These are phyloP conservation scores for Drosophila koepferae DNA, from an alignment of 2,888 invertebrate genomes.

Conservation along the genomic window DNA sequence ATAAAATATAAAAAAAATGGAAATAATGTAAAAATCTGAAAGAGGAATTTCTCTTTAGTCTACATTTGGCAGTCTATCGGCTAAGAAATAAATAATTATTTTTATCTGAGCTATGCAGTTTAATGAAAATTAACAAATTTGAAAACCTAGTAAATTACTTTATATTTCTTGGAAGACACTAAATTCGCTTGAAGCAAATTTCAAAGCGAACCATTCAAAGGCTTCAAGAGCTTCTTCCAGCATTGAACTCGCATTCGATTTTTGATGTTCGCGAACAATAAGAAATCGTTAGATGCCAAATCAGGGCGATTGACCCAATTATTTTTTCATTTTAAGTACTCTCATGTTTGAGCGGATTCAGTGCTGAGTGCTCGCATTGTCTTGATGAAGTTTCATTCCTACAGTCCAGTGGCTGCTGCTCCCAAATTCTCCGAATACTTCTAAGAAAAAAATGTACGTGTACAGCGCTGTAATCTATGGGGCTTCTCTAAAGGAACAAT, in stretches of 20 bases:
- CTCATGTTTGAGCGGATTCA: background rate
- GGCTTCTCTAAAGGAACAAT: no score
- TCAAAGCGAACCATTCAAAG: background rate
- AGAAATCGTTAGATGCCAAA: background rate
- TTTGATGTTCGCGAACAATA: background rate
- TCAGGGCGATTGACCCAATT: background rate
- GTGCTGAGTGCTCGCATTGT: background rate
- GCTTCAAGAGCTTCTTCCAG: background rate
- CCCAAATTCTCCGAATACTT: background rate
- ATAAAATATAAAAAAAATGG: background rate
- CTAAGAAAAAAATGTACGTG: no score
- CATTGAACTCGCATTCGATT: background rate
- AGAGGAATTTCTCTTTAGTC: background rate
- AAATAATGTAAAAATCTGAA: background rate
- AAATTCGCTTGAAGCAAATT: background rate
- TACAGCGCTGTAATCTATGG: no score
- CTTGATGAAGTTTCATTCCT: background rate
- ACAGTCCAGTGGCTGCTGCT: background rate
- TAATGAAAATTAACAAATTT: background rate
- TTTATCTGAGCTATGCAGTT: background rate
- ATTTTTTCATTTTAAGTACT: background rate
- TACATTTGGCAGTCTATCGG: no score
- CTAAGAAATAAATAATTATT: background rate
- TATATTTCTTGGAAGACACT: background rate
- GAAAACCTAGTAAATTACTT: background rate